These are phyloP conservation scores for Metacarcinus magister DNA, from an alignment of 2,888 invertebrate genomes.

Conservation along the genomic window DNA sequence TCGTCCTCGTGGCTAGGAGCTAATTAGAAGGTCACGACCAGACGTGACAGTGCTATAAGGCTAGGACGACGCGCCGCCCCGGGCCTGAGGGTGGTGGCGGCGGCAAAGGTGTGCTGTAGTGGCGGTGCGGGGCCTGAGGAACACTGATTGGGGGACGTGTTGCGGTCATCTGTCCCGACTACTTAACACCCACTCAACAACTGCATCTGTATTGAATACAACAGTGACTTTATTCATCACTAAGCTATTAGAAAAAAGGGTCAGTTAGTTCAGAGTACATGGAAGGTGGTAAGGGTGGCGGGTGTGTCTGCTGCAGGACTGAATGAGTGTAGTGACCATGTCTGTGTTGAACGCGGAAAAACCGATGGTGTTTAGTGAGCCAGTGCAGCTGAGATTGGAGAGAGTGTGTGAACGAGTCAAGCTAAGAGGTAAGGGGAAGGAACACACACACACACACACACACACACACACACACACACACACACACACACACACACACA, in stretches of 20 bases:
- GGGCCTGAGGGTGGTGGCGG: background rate
- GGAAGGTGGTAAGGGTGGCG: background rate
- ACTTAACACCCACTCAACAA: background rate
- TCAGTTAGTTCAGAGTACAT: background rate
- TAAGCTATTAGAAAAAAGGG: background rate
- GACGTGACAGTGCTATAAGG: background rate
- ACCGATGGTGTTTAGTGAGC: background rate
- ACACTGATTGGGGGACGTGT: background rate
- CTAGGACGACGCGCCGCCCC: background rate
- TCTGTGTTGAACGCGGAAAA: background rate
- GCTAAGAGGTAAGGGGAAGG: background rate
- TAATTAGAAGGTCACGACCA: constrained; percentile 45
- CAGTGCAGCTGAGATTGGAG: background rate
- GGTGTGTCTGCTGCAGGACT: background rate
- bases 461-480: constrained; percentile 52
- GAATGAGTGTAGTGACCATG: too few relatives aligned
- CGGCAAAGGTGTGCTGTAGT: background rate
- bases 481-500: constrained; percentile 54
- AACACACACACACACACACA: background rate
- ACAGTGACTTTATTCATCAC: background rate
- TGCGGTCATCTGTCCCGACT: background rate
- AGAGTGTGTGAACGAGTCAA: background rate
- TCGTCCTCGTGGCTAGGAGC: background rate
- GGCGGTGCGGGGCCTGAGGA: background rate
- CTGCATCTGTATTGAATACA: background rate